Conservation (phyloP, 2,888 invertebrate species). For the Schizaphis graminum region DNA sequence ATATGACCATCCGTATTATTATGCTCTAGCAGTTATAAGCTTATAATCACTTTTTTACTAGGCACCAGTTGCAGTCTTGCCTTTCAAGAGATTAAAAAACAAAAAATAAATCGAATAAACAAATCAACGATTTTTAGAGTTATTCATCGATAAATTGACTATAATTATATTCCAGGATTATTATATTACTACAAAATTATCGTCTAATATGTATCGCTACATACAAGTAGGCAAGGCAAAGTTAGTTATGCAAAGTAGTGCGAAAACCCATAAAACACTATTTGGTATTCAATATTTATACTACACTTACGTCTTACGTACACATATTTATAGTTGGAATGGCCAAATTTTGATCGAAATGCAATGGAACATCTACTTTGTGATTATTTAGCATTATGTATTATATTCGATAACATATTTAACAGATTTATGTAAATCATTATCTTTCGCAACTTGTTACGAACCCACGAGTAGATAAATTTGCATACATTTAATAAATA, state of each 20-base stretch:
- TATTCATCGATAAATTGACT: background rate
- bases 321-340: background rate
- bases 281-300: background rate
- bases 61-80: background rate
- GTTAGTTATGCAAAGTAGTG: background rate
- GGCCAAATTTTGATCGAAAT: background rate
- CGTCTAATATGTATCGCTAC: background rate
- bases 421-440: background rate
- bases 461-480: background rate
- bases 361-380: background rate
- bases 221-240: background rate
- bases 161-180: background rate
- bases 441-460: background rate
- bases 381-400: background rate
- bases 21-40: background rate
- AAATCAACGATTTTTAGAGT: background rate
- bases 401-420: background rate
- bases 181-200: background rate
- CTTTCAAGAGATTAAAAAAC: background rate
- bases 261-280: background rate
- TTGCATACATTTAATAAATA: background rate
- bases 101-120: background rate
- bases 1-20: background rate
- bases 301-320: background rate
- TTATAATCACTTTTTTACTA: background rate